Evolutionary conservation across 1,140 invertebrate genomes (phyloP).

Genomic region (Pristionchus pacificus): DNA sequence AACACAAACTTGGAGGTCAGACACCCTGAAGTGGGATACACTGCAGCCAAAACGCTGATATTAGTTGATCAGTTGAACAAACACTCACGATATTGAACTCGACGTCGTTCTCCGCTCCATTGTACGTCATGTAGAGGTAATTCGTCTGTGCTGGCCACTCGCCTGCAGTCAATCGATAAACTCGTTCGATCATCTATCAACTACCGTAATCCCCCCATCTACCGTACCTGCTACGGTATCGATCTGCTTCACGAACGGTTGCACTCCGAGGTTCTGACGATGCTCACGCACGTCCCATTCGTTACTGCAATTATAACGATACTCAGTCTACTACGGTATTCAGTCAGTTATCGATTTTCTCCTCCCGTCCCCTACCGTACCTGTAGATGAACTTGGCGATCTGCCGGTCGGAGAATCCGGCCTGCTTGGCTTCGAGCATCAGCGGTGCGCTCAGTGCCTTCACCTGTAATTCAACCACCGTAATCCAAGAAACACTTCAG

Average conservation of each 20-base stretch:
- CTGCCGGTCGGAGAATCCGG: conserved; percentile 96
- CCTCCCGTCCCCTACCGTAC: conserved; percentile 61
- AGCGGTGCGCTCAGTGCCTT: conserved; percentile 61
- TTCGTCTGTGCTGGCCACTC: conserved; percentile 98
- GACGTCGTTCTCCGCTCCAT: conserved; percentile 80
- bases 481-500: conserved; percentile 17
- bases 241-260: conserved; percentile 91
- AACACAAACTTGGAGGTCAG: neutral
- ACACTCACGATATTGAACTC: conserved; percentile 65
- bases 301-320: conserved; percentile 57
- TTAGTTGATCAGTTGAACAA: conserved; percentile 59
- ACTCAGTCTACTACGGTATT: neutral
- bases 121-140: conserved; percentile 95
- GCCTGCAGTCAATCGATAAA: no score
- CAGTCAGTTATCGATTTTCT: neutral
- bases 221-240: conserved; percentile 79
- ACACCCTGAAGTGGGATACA: neutral
- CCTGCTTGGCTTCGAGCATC: conserved; percentile 78
- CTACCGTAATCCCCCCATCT: neutral
- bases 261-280: conserved; percentile 62
- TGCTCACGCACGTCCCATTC: conserved; percentile 60
- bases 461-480: conserved; percentile 11
- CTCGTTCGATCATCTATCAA: no score
- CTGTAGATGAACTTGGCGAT: conserved; percentile 82
- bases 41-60: conserved; percentile 59